Percentiles rank a stretch among this genome's conserved stretches.
These are phyloP conservation scores for Bombus ignitus DNA, from an alignment of 1,140 invertebrate genomes.

Conservation along the genomic window DNA sequence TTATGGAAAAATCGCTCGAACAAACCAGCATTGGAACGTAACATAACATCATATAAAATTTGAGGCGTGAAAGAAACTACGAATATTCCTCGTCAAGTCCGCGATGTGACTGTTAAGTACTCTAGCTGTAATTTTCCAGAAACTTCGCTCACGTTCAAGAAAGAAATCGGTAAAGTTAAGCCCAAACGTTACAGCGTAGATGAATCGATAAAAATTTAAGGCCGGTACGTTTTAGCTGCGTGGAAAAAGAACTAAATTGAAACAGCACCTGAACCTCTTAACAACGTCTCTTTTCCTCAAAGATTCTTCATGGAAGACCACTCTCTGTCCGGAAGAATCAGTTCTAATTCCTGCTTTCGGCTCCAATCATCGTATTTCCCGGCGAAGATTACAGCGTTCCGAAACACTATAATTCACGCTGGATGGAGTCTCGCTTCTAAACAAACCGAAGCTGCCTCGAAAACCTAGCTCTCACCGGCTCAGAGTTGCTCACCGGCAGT, in stretches of 20 bases:
- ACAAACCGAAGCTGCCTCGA: slow-evolving; percentile 21
- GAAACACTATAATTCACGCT: slow-evolving; percentile 36
- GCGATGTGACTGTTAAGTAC: no score
- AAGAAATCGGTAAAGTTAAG: neutral
- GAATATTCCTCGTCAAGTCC: no score
- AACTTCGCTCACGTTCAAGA: neutral
- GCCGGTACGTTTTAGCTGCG: neutral
- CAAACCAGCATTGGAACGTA: no score
- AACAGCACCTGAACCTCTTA: neutral
- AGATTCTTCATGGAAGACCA: neutral
- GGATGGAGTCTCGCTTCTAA: slow-evolving; percentile 16
- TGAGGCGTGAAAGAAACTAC: no score
- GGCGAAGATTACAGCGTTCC: slow-evolving; percentile 31
- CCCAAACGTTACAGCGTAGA: no score
- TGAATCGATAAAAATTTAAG: neutral
- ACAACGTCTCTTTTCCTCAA: slow-evolving; percentile 4
- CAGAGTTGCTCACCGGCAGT: no score
- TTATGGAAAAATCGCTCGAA: no score
- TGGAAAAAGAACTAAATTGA: neutral
- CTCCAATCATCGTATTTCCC: slow-evolving; percentile 44
- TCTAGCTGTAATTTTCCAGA: neutral
- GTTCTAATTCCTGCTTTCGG: slow-evolving; percentile 44
- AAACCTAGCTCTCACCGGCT: neutral
- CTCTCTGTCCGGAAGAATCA: slow-evolving; percentile 16
- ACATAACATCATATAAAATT: no score